Percentiles rank a stretch among this genome's conserved stretches.
These are phyloP conservation scores for Dunckerocampus dactyliophorus DNA, from an alignment of 2,113 vertebrate species.

Conservation along the genomic window DNA sequence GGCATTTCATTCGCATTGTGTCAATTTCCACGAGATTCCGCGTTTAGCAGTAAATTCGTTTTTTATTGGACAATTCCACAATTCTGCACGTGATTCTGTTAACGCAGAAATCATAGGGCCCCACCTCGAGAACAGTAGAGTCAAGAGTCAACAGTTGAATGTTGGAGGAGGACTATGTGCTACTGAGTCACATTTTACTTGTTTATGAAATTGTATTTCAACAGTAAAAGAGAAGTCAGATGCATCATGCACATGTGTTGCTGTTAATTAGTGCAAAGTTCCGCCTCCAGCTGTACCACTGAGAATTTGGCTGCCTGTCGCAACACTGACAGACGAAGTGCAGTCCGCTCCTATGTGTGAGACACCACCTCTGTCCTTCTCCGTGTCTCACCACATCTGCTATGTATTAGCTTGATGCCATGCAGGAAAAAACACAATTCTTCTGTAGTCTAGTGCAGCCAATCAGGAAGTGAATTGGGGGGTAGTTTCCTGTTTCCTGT, in stretches of 20 bases:
- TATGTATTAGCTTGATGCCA: constrained; percentile 71
- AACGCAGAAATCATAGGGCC: too few relatives aligned
- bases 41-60: too few relatives aligned
- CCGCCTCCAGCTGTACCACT: constrained; percentile 53
- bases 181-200: too few relatives aligned
- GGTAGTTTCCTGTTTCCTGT: constrained; percentile 82
- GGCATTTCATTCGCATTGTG: too few relatives aligned
- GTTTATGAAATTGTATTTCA: constrained; percentile 4
- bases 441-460: constrained; percentile 74
- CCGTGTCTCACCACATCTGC: constrained; percentile 65
- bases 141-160: too few relatives aligned
- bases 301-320: constrained; percentile 33
- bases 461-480: constrained; percentile 74
- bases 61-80: too few relatives aligned
- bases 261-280: constrained; percentile 46
- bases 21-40: too few relatives aligned
- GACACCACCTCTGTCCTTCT: constrained; percentile 52
- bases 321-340: constrained; percentile 48
- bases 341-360: constrained; percentile 46
- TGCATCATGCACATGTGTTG: constrained; percentile 43
- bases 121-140: too few relatives aligned
- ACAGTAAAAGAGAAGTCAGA: constrained; percentile 24
- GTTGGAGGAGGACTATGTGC: too few relatives aligned
- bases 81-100: too few relatives aligned
- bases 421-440: constrained; percentile 70